These are phyloP conservation scores for Scomberomorus guttatus DNA, from an alignment of 2,797 vertebrate species.

Conservation along the genomic window DNA sequence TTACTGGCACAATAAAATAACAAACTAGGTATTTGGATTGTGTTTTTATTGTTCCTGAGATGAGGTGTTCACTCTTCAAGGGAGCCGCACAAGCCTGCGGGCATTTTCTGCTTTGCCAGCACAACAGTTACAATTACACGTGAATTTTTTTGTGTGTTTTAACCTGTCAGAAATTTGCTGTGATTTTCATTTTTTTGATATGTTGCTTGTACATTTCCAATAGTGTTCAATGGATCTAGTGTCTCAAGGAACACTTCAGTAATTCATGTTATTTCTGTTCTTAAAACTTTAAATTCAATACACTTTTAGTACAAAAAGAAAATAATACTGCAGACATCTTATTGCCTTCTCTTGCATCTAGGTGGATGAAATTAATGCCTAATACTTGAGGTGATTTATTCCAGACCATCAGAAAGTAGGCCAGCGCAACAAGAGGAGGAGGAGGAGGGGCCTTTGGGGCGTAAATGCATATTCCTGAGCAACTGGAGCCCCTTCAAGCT, in stretches of 20 bases:
- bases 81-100: background rate
- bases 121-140: background rate
- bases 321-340: background rate
- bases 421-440: conserved; percentile 55
- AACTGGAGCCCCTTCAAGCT: conserved; percentile 80
- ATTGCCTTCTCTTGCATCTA: conserved; percentile 9
- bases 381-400: conserved; percentile 68
- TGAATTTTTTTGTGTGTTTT: background rate
- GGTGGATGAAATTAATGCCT: conserved; percentile 55
- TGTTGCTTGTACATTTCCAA: conserved; percentile 13
- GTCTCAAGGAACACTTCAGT: background rate
- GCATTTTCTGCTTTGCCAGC: conserved; percentile 18
- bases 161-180: background rate
- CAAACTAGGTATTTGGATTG: conserved; percentile 32
- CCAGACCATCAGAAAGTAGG: conserved; percentile 72
- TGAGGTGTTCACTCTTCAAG: conserved; percentile 16
- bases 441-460: conserved; percentile 54
- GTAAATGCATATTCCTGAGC: conserved; percentile 81
- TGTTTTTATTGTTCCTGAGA: conserved; percentile 36
- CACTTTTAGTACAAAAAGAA: background rate
- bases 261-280: background rate
- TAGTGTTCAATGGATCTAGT: background rate
- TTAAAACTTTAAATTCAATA: background rate
- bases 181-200: background rate
- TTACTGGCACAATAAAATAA: conserved; percentile 50